Conservation (phyloP, 2,797 vertebrate species). For the Pseudotriccus pelzelni region DNA sequence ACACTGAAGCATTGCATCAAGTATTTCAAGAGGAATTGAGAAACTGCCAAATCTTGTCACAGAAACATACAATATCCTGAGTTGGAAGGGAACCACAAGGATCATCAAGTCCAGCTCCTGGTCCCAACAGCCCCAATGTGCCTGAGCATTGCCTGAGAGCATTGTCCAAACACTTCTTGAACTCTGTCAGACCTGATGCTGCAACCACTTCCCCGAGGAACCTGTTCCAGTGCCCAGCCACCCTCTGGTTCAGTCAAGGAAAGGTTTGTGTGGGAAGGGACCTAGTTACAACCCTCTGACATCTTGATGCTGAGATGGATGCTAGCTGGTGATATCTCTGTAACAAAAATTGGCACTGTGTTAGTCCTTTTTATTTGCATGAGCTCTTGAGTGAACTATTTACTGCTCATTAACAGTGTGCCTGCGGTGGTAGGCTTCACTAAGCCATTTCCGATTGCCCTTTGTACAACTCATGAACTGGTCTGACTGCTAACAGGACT, state of each 20-base stretch:
- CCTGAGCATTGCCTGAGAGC: too few species aligned
- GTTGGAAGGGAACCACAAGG: background rate
- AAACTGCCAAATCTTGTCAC: background rate
- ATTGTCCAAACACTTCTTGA: background rate
- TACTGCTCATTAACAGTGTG: background rate
- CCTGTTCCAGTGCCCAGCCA: background rate
- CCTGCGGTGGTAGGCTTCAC: background rate
- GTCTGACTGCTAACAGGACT: background rate
- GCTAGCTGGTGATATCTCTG: background rate
- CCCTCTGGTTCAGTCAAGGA: background rate
- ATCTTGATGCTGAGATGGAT: background rate
- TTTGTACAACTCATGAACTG: background rate
- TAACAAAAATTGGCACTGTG: background rate
- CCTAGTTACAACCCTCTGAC: background rate
- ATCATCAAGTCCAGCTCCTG: accelerated
- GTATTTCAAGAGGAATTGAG: background rate
- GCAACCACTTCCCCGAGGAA: background rate
- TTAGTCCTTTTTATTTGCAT: background rate
- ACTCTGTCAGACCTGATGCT: background rate
- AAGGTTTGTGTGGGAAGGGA: background rate
- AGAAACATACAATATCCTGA: background rate
- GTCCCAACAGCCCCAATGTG: background rate
- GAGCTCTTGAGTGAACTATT: background rate
- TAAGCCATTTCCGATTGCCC: background rate
- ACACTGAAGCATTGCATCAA: background rate